Base-by-base conservation (phyloP, 2,797 vertebrate species). In the Sebastes oblongus region DNA sequence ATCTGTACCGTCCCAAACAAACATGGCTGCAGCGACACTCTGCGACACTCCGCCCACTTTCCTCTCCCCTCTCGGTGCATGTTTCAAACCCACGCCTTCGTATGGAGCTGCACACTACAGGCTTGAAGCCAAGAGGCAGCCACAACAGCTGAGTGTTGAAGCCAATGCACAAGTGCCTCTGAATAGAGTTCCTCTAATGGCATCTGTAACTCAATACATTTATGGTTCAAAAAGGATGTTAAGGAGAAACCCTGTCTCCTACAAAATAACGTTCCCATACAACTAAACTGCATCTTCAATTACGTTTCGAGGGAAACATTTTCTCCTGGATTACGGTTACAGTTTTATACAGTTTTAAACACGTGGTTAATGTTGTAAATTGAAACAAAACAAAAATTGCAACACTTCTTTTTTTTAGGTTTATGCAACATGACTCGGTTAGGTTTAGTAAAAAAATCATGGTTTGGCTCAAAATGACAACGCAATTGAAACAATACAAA, bases 1-100 rank as follows among this genome's bases (percentile, higher is more conserved):
- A 82, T 80, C 61, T 72, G 76, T 34, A 30, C 27, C 3, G 39
- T 70, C 67, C 69, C 66, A 72, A 86, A 85, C 83, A 88, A 91
- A 82, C 78, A 77, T 62, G 80, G 68, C 79, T 68, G 65, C 24
- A 3, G 73, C 27, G 18, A 56, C 78, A 62, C 68, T 67, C 74
- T 52, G 73, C 27, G 18, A 56, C 78, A 62, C 70, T 67, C 74
- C 56, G 1, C 74, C 75, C 52, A 67, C 72, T 62, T 71, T 56
- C 25, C 9, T 12, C 67, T 59, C 24, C 7, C 55, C 52, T 27
- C 30, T 34, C 55, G 2, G 29, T 50, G 59, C 13, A 8, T 32
- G 69, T 58, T 75, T 76, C 8, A 46, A 34, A 34, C 64, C 78
- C 81, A 76, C 55, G n/a, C 24, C 66, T 70, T 67, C 14, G 56